Conservation (phyloP, 2,888 invertebrate species). For the Arge pagana region DNA sequence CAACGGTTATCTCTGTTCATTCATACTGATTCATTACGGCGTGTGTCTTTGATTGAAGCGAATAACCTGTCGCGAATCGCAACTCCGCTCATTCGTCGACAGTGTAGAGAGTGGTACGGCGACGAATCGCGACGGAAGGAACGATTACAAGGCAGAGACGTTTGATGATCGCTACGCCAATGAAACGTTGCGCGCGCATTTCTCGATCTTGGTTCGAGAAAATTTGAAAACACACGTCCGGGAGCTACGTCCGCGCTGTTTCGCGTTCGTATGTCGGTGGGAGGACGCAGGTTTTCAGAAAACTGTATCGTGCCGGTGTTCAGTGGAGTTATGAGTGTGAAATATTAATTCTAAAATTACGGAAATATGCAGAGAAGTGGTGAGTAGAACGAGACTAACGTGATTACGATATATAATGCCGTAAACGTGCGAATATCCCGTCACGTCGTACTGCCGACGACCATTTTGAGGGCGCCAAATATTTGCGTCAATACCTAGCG, state of each 20-base stretch:
- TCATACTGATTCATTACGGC: no score
- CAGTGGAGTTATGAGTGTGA: constrained; percentile 7
- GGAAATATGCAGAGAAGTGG: constrained; percentile 46
- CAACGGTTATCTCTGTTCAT: no score
- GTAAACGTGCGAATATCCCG: constrained; percentile 23
- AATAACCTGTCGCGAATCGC: no score
- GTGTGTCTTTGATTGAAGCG: no score
- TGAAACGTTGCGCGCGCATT: constrained; percentile 30
- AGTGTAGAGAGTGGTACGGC: no score
- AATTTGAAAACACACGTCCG: constrained; percentile 34
- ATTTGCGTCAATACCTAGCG: constrained; percentile 42
- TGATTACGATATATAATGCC: not conserved
- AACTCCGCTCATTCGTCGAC: no score
- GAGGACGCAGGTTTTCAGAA: no score
- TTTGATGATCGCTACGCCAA: no score
- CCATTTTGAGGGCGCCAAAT: constrained; percentile 49
- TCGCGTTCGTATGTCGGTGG: constrained; percentile 28
- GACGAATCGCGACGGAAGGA: no score
- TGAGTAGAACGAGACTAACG: constrained; percentile 29
- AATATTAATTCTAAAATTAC: constrained; percentile 7
- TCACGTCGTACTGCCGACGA: constrained; percentile 27
- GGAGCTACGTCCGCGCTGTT: constrained; percentile 30
- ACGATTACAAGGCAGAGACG: no score
- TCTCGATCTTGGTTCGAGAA: constrained; percentile 35
- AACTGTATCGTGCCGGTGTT: constrained; percentile 13